Conservation (phyloP, 1,140 invertebrate species). For the Diuraphis noxia region DNA sequence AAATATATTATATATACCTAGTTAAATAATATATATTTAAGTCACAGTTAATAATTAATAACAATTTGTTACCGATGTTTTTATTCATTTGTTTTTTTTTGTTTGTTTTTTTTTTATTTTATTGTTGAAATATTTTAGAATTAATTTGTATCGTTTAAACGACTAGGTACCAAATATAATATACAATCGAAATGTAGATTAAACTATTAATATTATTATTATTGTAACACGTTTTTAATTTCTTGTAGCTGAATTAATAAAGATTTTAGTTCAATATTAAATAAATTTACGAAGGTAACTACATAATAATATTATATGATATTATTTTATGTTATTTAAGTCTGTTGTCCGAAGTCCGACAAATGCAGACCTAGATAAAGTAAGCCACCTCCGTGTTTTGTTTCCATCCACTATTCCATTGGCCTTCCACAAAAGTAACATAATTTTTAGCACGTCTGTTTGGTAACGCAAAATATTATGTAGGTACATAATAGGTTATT, state of each 20-base stretch:
- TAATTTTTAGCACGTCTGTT: neutral
- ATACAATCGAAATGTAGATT: neutral
- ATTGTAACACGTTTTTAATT: constrained; percentile 23
- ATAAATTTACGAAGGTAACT: neutral
- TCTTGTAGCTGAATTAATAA: constrained; percentile 13
- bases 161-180: neutral
- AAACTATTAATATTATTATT: neutral
- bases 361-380: neutral
- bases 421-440: neutral
- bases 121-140: constrained; percentile 22
- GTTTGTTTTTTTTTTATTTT: neutral
- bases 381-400: neutral
- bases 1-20: neutral
- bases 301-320: neutral
- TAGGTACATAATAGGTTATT: too few species aligned
- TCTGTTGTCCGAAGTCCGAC: neutral
- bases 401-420: neutral
- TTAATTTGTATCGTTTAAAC: neutral
- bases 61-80: constrained; percentile 38
- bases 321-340: neutral
- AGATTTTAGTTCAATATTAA: constrained; percentile 3
- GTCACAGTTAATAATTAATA: constrained; percentile 34
- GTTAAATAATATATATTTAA: constrained; percentile 20
- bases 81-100: neutral
- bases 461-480: too few species aligned